These are phyloP conservation scores for Pristionchus fissidentatus DNA, from an alignment of 2,888 invertebrate species.

Conservation along the genomic window DNA sequence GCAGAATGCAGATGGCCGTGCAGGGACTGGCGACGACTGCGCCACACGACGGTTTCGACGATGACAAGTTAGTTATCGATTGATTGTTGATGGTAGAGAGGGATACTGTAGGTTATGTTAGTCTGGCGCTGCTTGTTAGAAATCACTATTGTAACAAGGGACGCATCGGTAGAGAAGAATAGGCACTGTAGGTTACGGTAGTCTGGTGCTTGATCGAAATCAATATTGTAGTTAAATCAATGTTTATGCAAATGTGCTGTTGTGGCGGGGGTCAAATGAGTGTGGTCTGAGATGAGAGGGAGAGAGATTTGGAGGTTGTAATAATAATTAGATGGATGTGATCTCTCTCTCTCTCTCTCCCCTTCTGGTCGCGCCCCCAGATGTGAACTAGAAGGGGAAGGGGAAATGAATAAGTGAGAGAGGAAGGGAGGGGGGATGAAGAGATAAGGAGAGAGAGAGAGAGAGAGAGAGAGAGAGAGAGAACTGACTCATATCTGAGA, in stretches of 20 bases:
- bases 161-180: neutral
- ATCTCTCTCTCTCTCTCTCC: neutral
- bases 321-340: neutral
- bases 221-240: no score
- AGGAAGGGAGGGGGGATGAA: neutral
- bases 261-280: no score
- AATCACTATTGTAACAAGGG: no score
- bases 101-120: neutral
- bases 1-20: conserved; percentile 29
- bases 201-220: no score
- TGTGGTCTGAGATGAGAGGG: no score
- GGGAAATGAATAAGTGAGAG: neutral
- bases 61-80: conserved; percentile 31
- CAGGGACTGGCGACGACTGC: neutral
- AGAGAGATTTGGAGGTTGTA: no score
- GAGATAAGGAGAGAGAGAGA: conserved; percentile 26
- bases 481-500: conserved; percentile 30
- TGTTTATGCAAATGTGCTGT: no score
- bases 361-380: no score
- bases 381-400: no score
- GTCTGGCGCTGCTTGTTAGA: neutral
- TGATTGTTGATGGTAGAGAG: neutral
- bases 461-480: neutral
- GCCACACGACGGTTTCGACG: neutral
- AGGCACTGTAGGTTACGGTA: neutral